Evolutionary conservation across 2,797 vertebrate genomes (phyloP).

Genomic region (Scleropages formosus): DNA sequence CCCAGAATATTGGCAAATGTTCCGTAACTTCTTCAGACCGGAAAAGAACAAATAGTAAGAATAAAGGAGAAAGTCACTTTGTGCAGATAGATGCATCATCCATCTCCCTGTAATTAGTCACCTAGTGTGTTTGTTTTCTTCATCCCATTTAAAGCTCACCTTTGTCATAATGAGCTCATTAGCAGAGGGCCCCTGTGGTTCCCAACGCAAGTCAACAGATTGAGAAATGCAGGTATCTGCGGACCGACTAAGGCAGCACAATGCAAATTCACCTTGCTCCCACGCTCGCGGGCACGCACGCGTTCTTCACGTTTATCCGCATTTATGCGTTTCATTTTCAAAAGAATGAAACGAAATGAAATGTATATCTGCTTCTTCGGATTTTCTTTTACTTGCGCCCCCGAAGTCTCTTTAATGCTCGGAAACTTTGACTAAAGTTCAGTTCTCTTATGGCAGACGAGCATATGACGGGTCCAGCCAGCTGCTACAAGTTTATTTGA

Average conservation of each 20-base stretch:
- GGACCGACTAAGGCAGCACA: slow-evolving; percentile 1
- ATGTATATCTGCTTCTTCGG: background rate
- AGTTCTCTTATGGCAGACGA: background rate
- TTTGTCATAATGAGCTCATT: slow-evolving; percentile 29
- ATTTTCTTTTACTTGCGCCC: background rate
- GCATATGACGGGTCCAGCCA: background rate
- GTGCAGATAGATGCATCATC: slow-evolving; percentile 58
- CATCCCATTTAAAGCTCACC: slow-evolving; percentile 27
- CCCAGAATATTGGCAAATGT: slow-evolving; percentile 72
- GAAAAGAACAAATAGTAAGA: slow-evolving; percentile 44
- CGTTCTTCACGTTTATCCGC: too few species aligned
- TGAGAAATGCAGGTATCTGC: slow-evolving; percentile 23
- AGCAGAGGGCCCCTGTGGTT: slow-evolving; percentile 9
- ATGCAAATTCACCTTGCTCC: background rate
- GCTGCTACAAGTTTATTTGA: background rate
- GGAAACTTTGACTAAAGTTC: background rate
- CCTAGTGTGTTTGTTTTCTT: slow-evolving; percentile 12
- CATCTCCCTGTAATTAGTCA: slow-evolving; percentile 13
- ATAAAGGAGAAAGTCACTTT: slow-evolving; percentile 57
- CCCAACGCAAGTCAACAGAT: slow-evolving; percentile 11
- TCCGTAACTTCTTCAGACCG: slow-evolving; percentile 57
- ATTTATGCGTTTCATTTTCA: background rate
- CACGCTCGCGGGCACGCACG: background rate
- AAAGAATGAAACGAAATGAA: background rate
- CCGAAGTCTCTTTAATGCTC: background rate